Conservation (phyloP, 2,797 vertebrate species). For the Morelia viridis region DNA sequence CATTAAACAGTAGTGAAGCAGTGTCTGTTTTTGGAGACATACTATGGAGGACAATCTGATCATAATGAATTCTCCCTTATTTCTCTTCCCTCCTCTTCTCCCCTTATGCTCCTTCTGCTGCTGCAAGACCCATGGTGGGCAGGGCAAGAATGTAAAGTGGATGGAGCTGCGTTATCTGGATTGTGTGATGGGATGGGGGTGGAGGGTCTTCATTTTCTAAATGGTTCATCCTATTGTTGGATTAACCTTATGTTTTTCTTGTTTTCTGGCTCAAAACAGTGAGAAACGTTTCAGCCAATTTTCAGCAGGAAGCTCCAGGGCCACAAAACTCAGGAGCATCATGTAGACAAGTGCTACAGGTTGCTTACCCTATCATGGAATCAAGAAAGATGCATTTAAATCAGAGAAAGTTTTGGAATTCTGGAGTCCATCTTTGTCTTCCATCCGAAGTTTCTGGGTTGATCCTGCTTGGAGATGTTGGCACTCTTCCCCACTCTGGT, state of each 20-base stretch:
- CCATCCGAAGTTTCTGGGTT: not conserved
- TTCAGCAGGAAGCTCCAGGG: not conserved
- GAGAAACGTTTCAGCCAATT: not conserved
- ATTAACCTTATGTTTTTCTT: not conserved
- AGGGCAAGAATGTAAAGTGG: no score
- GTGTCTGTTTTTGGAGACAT: not conserved
- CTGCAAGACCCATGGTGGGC: not conserved
- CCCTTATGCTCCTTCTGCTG: not conserved
- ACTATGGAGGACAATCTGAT: not conserved
- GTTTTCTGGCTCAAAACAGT: not conserved
- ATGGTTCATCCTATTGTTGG: not conserved
- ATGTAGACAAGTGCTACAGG: no score
- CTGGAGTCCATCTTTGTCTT: not conserved
- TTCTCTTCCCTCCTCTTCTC: not conserved
- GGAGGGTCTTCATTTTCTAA: not conserved
- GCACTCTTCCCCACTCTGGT: not conserved
- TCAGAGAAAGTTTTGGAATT: not conserved
- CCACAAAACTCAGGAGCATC: not conserved
- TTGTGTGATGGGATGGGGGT: no score
- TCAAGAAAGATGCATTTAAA: not conserved
- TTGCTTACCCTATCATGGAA: not conserved
- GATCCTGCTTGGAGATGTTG: not conserved
- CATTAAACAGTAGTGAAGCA: not conserved
- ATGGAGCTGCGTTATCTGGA: no score
- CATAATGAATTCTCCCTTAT: not conserved